Evolutionary conservation across 2,888 invertebrate genomes (phyloP), one percentile per base, ranked within the genome.

Genomic region (Pollenia angustigena): DNA sequence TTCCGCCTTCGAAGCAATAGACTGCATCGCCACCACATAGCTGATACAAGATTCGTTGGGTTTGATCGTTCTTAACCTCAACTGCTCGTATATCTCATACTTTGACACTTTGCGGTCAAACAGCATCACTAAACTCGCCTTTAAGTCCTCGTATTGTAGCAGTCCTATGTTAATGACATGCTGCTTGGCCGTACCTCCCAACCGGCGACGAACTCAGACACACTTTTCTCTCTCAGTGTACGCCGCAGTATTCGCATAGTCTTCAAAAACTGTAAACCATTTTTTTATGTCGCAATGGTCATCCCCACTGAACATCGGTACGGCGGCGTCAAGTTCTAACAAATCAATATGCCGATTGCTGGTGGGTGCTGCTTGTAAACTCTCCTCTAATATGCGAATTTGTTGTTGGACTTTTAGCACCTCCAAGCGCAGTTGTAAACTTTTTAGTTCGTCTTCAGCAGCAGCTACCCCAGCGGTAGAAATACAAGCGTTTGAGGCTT

Each of bases 21-120:
- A 75, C 54, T 81, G 75, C 80, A 85, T 81, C 12, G 80, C 75
- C 16, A 81, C 80, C 16, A 75, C 75, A 52, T 83, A 86, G 48
- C 71, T 56, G 12, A 85, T 44, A 52, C 81, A 85, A 14, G 81
- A 76, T 54, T 80, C 85, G 23, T 68, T 71, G 14, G 81, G 40
- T 60, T 72, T 78, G 8, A 85, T 42, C 23, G 54, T 82, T 42
- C 82, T 54, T 52, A 56, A 23, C 52, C 56, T 56, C 44, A 78
- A 56, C 68, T 78, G 78, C 32, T 66, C 66, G 66, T 78, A 87
- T 58, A 84, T 68, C 66, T 81, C 81, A 54, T 87, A 78, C 42
- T 81, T 71, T 50, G 84, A 85, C 48, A 85, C 81, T 46, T 76
- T 68, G 23, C 74, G 74, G 16, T 69, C 60, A 44, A 83, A 76